Evolutionary conservation across 2,888 invertebrate genomes (phyloP).

Genomic region (Biston betularia): DNA sequence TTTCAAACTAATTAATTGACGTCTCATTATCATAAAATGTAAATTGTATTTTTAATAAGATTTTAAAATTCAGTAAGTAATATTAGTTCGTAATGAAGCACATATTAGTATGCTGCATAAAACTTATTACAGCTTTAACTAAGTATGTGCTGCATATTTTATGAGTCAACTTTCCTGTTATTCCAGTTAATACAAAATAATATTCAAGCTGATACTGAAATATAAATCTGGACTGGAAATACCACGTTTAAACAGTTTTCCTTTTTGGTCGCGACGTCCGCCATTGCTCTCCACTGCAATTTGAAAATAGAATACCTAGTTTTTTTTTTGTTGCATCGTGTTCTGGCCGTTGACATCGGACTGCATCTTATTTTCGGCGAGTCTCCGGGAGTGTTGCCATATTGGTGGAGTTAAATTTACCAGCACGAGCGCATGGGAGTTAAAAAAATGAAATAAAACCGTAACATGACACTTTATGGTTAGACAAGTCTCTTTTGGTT

Average conservation of each 20-base stretch:
- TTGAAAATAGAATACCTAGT: slow-evolving; percentile 78
- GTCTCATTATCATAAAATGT: too few relatives aligned
- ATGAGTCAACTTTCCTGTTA: slow-evolving; percentile 17
- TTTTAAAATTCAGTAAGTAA: too few relatives aligned
- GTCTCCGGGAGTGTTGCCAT: slow-evolving; percentile 75
- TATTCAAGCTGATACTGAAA: slow-evolving; percentile 16
- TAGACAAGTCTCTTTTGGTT: slow-evolving; percentile 18
- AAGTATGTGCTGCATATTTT: neutral
- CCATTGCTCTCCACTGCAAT: slow-evolving; percentile 71
- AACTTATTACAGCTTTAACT: neutral
- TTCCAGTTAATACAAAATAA: neutral
- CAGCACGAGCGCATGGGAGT: slow-evolving; percentile 7
- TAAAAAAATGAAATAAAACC: slow-evolving; percentile 21
- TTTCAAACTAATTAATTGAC: too few relatives aligned
- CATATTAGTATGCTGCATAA: too few relatives aligned
- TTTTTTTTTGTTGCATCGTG: slow-evolving; percentile 78
- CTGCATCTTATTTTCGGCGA: slow-evolving; percentile 79
- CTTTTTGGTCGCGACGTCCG: slow-evolving; percentile 61
- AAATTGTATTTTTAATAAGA: too few relatives aligned
- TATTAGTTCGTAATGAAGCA: too few relatives aligned
- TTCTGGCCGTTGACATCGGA: slow-evolving; percentile 76
- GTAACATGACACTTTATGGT: slow-evolving; percentile 54
- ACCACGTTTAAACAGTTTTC: slow-evolving; percentile 54
- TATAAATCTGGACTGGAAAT: slow-evolving; percentile 24
- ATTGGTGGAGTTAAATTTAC: slow-evolving; percentile 61